Base-by-base conservation (phyloP, 2,888 invertebrate species). In the Hypsopygia costalis region DNA sequence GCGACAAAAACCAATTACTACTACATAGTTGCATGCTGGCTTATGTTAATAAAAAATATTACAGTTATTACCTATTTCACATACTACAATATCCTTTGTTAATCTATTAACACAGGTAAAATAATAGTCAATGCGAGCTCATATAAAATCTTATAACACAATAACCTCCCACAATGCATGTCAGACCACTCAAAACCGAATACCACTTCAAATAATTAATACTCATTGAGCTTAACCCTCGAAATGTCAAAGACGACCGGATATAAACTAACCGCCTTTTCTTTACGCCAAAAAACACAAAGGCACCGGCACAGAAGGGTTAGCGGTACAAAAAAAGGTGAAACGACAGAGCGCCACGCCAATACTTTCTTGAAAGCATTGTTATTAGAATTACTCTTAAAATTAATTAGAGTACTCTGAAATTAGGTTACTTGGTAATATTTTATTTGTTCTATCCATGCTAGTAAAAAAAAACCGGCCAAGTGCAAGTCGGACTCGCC, bases 201-300 rank as follows among this genome's bases (percentile, higher is more conserved):
- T 73, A 69, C 82, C 80, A 82, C 87, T 88, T 71, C 72, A 85
- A 78, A 79, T 86, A 88, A 88, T 88, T 88, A 87, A 82, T 77
- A 70, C 83, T 71, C 78, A 81, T 83, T 83, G 73, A 82, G 66
- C 70, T 69, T 72, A 73, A 73, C 81, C 83, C 81, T 78, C 61
- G 68, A 74, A 75, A 80, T 64, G 79, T 81, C 81, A 83, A 81
- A 77, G 72, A 66, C 69, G 51, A n/a, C 85, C 87, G 88, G 88
- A 88, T 83, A 88, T 87, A 88, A 88, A 88, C 88, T 82, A 78
- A 85, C 87, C 88, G 88, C 88, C 88, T 86, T 83, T 88, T 88
- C 86, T 87, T 88, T 85, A 70, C 88, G 79, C 87, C 71, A 63
- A 69, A 69, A 71, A 71, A 65, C 55, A 81, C 75, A 81, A 81